These are phyloP conservation scores for Sebastolobus altivelis DNA, from an alignment of 2,797 vertebrate genomes.

Conservation along the genomic window DNA sequence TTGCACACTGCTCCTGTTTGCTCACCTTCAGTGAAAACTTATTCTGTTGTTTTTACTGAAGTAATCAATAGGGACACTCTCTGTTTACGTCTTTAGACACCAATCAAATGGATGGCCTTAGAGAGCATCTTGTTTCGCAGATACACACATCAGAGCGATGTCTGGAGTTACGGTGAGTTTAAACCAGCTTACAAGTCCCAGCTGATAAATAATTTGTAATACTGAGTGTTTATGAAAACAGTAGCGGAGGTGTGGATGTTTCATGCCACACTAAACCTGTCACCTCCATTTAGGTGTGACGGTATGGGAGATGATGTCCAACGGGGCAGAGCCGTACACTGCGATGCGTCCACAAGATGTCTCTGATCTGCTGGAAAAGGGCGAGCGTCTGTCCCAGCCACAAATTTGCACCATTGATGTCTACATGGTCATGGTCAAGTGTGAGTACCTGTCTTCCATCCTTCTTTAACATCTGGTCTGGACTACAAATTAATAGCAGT, in stretches of 20 bases:
- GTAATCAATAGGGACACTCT: neutral
- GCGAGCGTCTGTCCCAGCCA: slow-evolving; percentile 93
- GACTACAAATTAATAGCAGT: neutral
- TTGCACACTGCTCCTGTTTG: slow-evolving; percentile 8
- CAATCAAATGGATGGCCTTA: slow-evolving; percentile 97
- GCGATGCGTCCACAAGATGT: slow-evolving; percentile 90
- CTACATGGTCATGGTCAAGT: slow-evolving; percentile 99
- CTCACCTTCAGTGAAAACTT: neutral
- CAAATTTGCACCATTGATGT: slow-evolving; percentile 98
- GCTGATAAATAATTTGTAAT: neutral
- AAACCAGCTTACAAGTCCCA: neutral
- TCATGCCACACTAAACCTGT: slow-evolving; percentile 16
- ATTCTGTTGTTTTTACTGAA: neutral
- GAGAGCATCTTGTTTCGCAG: slow-evolving; percentile 95
- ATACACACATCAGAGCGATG: slow-evolving; percentile 97
- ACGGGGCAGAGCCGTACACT: slow-evolving; percentile 93
- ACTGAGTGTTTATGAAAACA: neutral
- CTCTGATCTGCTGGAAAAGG: slow-evolving; percentile 94
- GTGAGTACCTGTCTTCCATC: slow-evolving; percentile 82
- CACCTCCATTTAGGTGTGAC: slow-evolving; percentile 88
- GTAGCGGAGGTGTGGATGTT: neutral
- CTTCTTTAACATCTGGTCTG: neutral
- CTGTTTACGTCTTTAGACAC: slow-evolving; percentile 81
- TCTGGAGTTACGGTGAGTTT: slow-evolving; percentile 96
- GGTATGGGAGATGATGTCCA: slow-evolving; percentile 98